Evolutionary conservation across 2,797 vertebrate species (phyloP).

Genomic region (Spinus pinus): DNA sequence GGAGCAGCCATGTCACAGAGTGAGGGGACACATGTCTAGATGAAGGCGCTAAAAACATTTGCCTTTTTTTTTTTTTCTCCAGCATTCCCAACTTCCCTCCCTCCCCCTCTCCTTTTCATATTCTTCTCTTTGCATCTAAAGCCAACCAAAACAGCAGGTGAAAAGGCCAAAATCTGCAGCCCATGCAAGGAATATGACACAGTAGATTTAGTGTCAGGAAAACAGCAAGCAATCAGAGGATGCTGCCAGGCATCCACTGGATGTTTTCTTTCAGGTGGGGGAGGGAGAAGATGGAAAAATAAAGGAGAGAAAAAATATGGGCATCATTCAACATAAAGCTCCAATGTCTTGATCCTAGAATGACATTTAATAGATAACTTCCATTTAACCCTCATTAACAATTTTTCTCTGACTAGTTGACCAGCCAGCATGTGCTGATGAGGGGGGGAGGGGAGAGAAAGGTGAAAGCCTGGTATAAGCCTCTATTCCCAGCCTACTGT

Average conservation of each 20-base stretch:
- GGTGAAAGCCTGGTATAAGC: conserved; percentile 46
- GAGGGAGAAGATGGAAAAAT: conserved; percentile 33
- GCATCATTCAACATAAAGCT: conserved; percentile 51
- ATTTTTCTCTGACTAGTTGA: conserved; percentile 77
- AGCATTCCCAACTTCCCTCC: conserved; percentile 78
- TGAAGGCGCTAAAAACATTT: conserved; percentile 85
- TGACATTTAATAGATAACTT: conserved; percentile 75
- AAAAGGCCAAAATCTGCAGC: conserved; percentile 79
- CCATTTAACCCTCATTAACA: conserved; percentile 78
- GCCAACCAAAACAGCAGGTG: conserved; percentile 78
- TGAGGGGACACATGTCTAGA: conserved; percentile 87
- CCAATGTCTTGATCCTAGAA: conserved; percentile 58
- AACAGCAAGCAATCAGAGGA: conserved; percentile 70
- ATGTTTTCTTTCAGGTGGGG: conserved; percentile 42
- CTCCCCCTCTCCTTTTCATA: conserved; percentile 72
- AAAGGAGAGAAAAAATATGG: conserved; percentile 44
- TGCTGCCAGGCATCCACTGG: conserved; percentile 61
- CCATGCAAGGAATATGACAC: conserved; percentile 73
- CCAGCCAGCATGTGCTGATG: conserved; percentile 40
- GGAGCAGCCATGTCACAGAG: conserved; percentile 91
- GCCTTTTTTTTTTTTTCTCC: conserved; percentile 71
- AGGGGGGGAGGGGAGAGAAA: conserved; percentile 20
- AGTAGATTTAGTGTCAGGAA: conserved; percentile 75
- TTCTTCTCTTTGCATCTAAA: conserved; percentile 77
- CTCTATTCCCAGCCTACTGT: conserved; percentile 30